Base-by-base conservation (phyloP, 2,888 invertebrate species). In the Bibio marci region DNA sequence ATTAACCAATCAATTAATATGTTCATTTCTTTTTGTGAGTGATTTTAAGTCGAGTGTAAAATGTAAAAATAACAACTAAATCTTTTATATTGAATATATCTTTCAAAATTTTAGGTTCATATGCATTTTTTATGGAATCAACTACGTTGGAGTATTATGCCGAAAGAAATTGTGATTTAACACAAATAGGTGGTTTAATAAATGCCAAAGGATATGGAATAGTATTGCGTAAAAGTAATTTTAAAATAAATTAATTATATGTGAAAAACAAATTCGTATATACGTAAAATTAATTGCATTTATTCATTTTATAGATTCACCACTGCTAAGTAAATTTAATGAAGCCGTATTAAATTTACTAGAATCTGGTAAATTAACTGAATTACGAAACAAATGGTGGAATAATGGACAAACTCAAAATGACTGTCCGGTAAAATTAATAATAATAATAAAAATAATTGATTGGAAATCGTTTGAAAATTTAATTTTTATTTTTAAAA, bases 61-160 rank as follows among this genome's bases (percentile, higher is more conserved):
- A n/a, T n/a, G n/a, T n/a, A n/a, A n/a, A n/a, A n/a, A n/a, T n/a
- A n/a, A n/a, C n/a, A n/a, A n/a, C n/a, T n/a, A n/a, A n/a, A n/a
- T n/a, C n/a, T 30, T 30, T 30, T 6, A n/a, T 30, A 12, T 13
- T 32, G 4, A 15, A 7, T 32, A 14, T 32, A 32, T 4, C 11
- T 5, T 30, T 5, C 12, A 10, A 6, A 8, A 8, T 26, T 26
- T 26, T 75, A 49, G 82, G 77, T 4, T 78, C 85, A 55, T 90
- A 87, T 57, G 90, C 90, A 18, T 90, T 82, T 53, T 65, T 91
- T 19, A 86, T 88, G 79, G 90, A 91, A 58, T 86, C 85, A 2
- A 81, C 86, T 1, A 83, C 81, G 71, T 62, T 88, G 28, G 88
- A 90, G 55, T 90, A 83, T 56, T 73, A 72, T 45, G 78, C 82